Conservation (phyloP, 2,113 vertebrate genomes). For the Psilopogon haemacephalus region DNA sequence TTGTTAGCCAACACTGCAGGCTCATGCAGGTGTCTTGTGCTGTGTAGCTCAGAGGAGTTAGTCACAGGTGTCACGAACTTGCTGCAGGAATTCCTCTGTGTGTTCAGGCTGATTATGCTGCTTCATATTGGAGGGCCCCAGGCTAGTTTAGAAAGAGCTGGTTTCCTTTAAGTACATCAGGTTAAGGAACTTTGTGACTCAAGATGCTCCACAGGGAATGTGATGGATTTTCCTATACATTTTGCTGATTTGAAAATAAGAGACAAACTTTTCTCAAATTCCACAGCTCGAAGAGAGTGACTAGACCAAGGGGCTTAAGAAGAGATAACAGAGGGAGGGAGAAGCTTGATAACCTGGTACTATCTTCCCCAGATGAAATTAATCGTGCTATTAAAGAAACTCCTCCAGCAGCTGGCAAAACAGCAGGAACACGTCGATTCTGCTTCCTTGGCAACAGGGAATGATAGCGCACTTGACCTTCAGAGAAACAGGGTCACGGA, state of each 20-base stretch:
- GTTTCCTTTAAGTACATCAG: not conserved
- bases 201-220: not conserved
- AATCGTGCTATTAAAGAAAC: constrained; percentile 57
- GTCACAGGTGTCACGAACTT: not conserved
- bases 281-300: not conserved
- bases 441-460: constrained; percentile 74
- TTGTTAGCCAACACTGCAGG: not conserved
- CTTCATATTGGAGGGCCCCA: not conserved
- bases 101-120: not conserved
- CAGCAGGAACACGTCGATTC: constrained; percentile 48
- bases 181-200: not conserved
- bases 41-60: not conserved
- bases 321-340: not conserved
- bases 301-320: not conserved
- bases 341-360: not conserved
- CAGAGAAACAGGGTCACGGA: constrained; percentile 68
- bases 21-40: not conserved
- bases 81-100: not conserved
- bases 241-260: constrained; percentile 10
- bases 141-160: not conserved
- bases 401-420: constrained; percentile 63
- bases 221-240: constrained; percentile 13
- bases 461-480: constrained; percentile 75
- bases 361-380: constrained; percentile 34
- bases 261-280: not conserved